Base-by-base conservation (phyloP, 2,113 vertebrate genomes). In the Speoplatyrhinus poulsoni region DNA sequence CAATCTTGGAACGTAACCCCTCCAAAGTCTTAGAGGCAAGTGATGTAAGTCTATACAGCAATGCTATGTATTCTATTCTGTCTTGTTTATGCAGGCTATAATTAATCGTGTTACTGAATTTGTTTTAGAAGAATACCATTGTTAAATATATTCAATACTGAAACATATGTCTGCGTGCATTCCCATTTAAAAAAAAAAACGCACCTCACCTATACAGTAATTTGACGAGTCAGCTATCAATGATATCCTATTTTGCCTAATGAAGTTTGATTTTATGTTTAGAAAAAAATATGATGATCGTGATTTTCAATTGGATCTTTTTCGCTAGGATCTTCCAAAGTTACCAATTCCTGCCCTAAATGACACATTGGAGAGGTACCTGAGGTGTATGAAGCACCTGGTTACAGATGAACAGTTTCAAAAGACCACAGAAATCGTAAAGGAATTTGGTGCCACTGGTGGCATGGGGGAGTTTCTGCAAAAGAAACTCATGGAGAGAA, bases 391-490 rank as follows among this genome's bases (percentile, higher is more conserved):
- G 92, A 92, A 87, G 76, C 96, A 97, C 75, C 83, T 99, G 80
- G 93, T 98, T 33, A 84, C 95, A 3, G 92, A 95, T 58, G 94
- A 96, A 33, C 95, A 97, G 54, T 98, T 95, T 81, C 85, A 52
- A 73, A 94, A 85, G 80, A 98, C 93, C 60, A 92, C 94, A 78
- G 80, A 32, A 13, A 82, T 91, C 0, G 96, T 96, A 78, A 90
- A 93, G 69, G 83, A 59, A 72, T 99, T 99, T 88, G 92, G 92
- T 75, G 87, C 87, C 62, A 83, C 94, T 3, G 96, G 93, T 56
- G 96, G 95, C 33, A 61, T 91, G 0, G 98, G 98, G 5, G 95
- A 98, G 85, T 75, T 85, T 13, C 89, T 99, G 62, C 96, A 99
- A 81, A 78, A 91, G 73, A 95, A 95, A 70, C 93, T 99, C 0